These are phyloP conservation scores for Epicampocera succincta DNA, from an alignment of 2,888 invertebrate species.

Conservation along the genomic window DNA sequence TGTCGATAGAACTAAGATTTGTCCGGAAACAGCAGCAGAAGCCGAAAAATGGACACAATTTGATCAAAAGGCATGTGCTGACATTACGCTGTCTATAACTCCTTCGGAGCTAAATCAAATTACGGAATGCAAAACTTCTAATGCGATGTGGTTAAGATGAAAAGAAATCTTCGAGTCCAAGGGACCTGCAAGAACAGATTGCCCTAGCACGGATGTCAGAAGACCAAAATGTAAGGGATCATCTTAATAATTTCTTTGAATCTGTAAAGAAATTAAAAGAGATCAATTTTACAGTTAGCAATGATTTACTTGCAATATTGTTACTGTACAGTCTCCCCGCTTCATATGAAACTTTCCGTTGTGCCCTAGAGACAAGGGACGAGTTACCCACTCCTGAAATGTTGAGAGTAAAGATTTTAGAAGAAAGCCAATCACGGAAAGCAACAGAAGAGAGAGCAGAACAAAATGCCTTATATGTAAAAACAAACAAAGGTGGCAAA, in stretches of 20 bases:
- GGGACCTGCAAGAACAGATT: constrained; percentile 78
- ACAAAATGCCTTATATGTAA: constrained; percentile 21
- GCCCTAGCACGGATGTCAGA: constrained; percentile 76
- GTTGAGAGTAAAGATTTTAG: constrained; percentile 49
- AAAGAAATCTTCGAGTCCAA: constrained; percentile 76
- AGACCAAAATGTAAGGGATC: constrained; percentile 74
- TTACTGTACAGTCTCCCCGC: no score
- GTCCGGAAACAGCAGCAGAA: constrained; percentile 21
- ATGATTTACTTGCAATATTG: no score
- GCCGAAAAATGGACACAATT: constrained; percentile 18
- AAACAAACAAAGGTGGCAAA: not conserved
- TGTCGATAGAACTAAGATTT: constrained; percentile 27
- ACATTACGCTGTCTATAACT: constrained; percentile 39
- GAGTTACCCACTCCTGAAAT: constrained; percentile 46
- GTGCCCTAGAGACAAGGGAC: constrained; percentile 51
- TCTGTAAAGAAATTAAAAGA: constrained; percentile 76
- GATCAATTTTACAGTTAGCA: constrained; percentile 71
- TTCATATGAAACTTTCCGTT: constrained; percentile 30
- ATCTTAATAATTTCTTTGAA: constrained; percentile 76
- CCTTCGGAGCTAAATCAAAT: constrained; percentile 45
- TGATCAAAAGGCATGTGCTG: constrained; percentile 53
- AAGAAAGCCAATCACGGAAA: constrained; percentile 47
- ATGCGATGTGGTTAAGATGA: constrained; percentile 78
- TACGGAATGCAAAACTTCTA: constrained; percentile 61
- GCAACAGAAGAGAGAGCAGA: constrained; percentile 39